phyloP scores from a whole-genome alignment of 2,797 vertebrate genomes.

The Ateles fusciceps region DNA sequence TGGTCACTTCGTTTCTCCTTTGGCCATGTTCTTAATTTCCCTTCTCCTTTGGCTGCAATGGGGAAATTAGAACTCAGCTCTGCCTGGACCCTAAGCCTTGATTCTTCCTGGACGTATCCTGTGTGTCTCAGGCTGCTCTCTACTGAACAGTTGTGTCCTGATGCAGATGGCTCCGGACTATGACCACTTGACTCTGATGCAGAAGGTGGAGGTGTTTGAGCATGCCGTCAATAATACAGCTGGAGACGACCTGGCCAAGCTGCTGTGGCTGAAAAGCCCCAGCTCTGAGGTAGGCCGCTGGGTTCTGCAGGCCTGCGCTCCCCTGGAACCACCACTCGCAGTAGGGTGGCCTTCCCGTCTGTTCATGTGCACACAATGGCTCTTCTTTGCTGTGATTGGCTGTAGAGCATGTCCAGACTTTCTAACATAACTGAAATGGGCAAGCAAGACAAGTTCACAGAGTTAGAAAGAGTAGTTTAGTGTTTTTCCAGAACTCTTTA shows the following conservation, averaged over 20 bases:
- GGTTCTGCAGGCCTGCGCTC: background rate
- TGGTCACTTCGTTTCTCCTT: background rate
- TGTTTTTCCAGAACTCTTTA: background rate
- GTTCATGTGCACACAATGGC: background rate
- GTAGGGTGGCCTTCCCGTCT: fast-evolving
- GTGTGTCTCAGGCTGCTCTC: background rate
- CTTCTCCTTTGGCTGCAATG: background rate
- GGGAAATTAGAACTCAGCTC: background rate
- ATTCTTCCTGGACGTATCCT: background rate
- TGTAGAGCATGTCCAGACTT: background rate
- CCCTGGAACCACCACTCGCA: background rate
- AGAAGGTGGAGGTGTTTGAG: constrained; percentile 99
- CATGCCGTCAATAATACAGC: constrained; percentile 99
- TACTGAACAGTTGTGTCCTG: constrained; percentile 11
- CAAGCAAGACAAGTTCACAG: background rate
- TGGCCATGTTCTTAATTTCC: background rate
- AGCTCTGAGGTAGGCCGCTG: constrained; percentile 91
- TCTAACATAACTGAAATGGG: background rate
- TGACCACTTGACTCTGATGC: constrained; percentile 98
- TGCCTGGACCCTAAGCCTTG: background rate
- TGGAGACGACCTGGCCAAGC: constrained; percentile 96
- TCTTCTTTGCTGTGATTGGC: background rate
- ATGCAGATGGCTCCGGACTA: constrained; percentile 98
- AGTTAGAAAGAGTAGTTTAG: background rate
- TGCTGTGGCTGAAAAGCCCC: constrained; percentile 98